Evolutionary conservation across 2,888 invertebrate species (phyloP).

Genomic region (Coenonympha glycerion): DNA sequence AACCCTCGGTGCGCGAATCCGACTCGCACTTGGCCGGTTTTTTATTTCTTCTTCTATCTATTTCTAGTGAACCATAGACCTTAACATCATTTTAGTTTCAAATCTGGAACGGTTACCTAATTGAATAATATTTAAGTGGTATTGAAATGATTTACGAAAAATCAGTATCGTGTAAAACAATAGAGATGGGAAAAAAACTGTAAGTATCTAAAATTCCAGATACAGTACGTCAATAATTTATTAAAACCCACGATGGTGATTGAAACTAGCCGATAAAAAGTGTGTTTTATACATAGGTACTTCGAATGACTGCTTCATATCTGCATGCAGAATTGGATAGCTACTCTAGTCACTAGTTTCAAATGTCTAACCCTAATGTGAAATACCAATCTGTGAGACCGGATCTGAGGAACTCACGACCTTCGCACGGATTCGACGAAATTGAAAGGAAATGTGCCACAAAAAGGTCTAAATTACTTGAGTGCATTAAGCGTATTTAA

Average conservation of each 20-base stretch:
- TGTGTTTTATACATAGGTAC: constrained; percentile 20
- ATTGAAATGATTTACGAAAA: too few species aligned
- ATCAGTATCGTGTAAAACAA: too few species aligned
- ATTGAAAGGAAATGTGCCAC: constrained; percentile 19
- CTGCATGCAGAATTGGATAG: constrained; percentile 16
- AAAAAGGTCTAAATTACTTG: constrained; percentile 3
- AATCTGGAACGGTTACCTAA: too few species aligned
- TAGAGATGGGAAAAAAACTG: constrained; percentile 3
- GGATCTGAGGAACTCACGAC: constrained; percentile 23
- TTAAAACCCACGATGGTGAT: not conserved
- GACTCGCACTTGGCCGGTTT: too few species aligned
- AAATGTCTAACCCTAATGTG: constrained; percentile 10
- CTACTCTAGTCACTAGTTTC: not conserved
- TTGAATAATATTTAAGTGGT: too few species aligned
- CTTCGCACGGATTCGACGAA: constrained; percentile 24
- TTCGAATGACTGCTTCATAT: constrained; percentile 19
- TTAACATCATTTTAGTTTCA: too few species aligned
- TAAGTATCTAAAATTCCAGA: not conserved
- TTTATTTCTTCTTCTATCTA: too few species aligned
- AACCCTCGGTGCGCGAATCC: too few species aligned
- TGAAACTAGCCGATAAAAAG: not conserved
- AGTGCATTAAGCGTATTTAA: constrained; percentile 1
- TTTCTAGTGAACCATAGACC: too few species aligned
- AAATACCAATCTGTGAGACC: constrained; percentile 17
- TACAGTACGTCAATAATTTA: constrained; percentile 6